phyloP scores from a whole-genome alignment of 2,888 invertebrate genomes.

The Cataglyphis rosenhaueri region DNA sequence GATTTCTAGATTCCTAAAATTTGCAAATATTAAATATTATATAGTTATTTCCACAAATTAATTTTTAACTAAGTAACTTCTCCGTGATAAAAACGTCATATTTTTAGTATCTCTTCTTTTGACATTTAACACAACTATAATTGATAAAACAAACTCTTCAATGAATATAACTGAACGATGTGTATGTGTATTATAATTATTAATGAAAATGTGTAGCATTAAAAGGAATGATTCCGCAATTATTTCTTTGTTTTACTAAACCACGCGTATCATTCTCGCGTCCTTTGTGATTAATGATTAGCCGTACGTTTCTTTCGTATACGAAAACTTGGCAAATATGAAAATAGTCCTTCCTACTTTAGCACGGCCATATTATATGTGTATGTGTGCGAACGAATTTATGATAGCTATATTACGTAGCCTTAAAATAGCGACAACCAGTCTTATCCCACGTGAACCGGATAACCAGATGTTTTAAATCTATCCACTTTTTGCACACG shows the following conservation, averaged over 20 bases:
- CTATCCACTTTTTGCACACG: not conserved
- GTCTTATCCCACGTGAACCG: not conserved
- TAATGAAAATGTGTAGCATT: not conserved
- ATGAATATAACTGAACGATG: not conserved
- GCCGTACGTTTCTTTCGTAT: not conserved
- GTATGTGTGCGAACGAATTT: not conserved
- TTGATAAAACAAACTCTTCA: not conserved
- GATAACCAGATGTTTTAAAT: constrained; percentile 8
- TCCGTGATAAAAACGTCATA: not conserved
- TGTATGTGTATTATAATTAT: not conserved
- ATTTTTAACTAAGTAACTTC: not conserved
- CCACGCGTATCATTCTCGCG: not conserved
- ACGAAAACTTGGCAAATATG: not conserved
- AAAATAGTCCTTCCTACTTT: constrained; percentile 20
- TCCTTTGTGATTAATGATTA: constrained; percentile 4
- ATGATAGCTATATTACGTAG: not conserved
- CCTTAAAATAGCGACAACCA: constrained; percentile 23
- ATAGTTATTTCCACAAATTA: not conserved
- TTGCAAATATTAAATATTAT: constrained; percentile 21
- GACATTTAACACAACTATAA: not conserved
- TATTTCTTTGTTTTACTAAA: not conserved
- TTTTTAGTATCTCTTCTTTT: not conserved
- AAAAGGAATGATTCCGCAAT: not conserved
- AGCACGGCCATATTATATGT: constrained; percentile 15
- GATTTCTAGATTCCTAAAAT: not conserved